Evolutionary conservation across 2,113 vertebrate species (phyloP).

Genomic region (Coptodon bakossiorum): DNA sequence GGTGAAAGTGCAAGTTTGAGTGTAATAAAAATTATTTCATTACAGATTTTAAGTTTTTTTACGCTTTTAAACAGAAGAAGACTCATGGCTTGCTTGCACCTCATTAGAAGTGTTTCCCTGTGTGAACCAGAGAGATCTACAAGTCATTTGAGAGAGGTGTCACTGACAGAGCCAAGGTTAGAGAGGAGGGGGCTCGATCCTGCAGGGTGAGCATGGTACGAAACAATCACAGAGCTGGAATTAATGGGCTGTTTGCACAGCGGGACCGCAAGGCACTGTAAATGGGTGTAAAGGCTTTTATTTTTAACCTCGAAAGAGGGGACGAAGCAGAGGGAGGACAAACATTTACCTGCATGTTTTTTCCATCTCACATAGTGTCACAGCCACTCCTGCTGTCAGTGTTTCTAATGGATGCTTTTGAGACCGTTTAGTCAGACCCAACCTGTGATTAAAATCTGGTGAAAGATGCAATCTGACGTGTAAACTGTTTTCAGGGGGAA

Average conservation of each 20-base stretch:
- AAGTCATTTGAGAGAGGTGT: background rate
- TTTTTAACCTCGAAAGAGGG: background rate
- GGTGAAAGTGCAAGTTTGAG: background rate
- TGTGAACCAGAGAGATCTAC: background rate
- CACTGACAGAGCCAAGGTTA: background rate
- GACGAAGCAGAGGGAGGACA: background rate
- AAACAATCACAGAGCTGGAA: conserved; percentile 49
- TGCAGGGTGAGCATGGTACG: background rate
- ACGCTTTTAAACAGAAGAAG: background rate
- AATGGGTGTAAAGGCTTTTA: conserved; percentile 16
- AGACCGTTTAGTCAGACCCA: background rate
- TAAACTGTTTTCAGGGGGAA: background rate
- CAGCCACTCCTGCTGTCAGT: background rate
- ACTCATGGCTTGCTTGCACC: rapidly evolving
- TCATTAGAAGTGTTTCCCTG: background rate
- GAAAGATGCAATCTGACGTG: background rate
- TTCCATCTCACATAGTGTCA: background rate
- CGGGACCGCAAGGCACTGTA: conserved; percentile 4
- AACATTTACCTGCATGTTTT: conserved; percentile 36
- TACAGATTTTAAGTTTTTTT: background rate
- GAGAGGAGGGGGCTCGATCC: background rate
- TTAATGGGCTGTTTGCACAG: conserved; percentile 59
- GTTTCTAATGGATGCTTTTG: background rate
- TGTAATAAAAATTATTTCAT: rapidly evolving
- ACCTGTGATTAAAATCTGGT: background rate